phyloP scores from a whole-genome alignment of 2,113 vertebrate species.

The Diadophis punctatus region DNA sequence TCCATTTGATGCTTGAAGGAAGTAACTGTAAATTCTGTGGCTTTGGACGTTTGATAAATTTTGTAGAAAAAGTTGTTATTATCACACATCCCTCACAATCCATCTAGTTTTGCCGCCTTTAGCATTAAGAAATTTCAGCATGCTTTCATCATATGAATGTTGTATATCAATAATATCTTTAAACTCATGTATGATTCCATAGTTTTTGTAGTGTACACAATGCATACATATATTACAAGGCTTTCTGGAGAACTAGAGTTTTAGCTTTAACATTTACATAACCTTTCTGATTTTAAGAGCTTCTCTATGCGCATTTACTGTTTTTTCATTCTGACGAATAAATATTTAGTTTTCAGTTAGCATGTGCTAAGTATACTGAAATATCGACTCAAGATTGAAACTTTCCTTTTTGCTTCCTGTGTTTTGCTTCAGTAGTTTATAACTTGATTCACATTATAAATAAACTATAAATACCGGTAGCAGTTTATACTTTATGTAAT shows the following conservation, averaged over 20 bases:
- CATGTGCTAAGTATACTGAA: not conserved
- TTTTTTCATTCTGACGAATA: not conserved
- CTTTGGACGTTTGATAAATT: not conserved
- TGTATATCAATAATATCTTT: not conserved
- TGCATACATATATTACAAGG: not conserved
- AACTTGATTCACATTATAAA: not conserved
- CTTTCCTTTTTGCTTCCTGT: not conserved
- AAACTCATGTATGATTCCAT: not conserved
- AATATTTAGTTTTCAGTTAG: not conserved
- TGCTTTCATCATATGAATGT: not conserved
- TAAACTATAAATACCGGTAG: not conserved
- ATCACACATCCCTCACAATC: not conserved
- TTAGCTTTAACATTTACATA: not conserved
- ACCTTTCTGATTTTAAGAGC: slow-evolving; percentile 4
- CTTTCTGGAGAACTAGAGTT: not conserved
- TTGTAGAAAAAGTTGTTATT: not conserved
- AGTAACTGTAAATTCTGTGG: not conserved
- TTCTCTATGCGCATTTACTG: not conserved
- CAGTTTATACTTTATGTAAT: not conserved
- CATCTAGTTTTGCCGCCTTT: not conserved
- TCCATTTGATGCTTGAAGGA: not conserved
- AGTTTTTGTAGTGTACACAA: not conserved
- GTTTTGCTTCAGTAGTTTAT: not conserved
- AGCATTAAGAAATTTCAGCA: not conserved
- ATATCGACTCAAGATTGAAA: not conserved